These are phyloP conservation scores for Okamejei kenojei DNA, from an alignment of 2,797 vertebrate species.

Conservation along the genomic window DNA sequence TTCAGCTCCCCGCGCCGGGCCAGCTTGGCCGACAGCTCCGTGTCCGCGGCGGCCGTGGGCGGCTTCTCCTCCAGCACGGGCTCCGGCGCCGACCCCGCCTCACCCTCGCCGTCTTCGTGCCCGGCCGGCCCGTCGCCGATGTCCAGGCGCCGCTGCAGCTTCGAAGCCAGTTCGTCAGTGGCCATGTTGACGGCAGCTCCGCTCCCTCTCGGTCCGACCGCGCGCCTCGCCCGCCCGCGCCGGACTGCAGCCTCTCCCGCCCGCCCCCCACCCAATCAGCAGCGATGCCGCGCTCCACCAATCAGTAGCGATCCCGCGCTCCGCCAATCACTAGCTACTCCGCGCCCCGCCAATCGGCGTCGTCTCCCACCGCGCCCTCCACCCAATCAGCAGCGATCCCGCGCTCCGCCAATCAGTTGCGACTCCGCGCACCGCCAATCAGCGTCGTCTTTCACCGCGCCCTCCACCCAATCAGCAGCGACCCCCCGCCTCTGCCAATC, in stretches of 20 bases:
- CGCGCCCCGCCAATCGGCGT: too few relatives aligned
- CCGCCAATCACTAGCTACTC: too few relatives aligned
- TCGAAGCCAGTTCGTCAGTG: constrained; percentile 74
- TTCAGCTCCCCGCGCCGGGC: constrained; percentile 67
- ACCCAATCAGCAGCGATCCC: too few relatives aligned
- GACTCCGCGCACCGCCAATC: not conserved
- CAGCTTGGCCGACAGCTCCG: constrained; percentile 71
- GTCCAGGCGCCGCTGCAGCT: constrained; percentile 71
- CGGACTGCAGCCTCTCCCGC: not conserved
- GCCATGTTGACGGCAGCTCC: constrained; percentile 59
- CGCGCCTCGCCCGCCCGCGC: constrained; percentile 39
- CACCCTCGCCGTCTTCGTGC: constrained; percentile 41
- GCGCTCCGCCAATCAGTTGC: not conserved
- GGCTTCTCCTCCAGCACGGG: constrained; percentile 45
- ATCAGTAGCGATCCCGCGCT: too few relatives aligned
- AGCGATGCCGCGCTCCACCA: too few relatives aligned
- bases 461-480: too few relatives aligned
- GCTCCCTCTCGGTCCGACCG: too few relatives aligned
- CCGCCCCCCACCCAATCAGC: not conserved
- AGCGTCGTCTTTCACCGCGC: too few relatives aligned
- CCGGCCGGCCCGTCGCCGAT: constrained; percentile 58
- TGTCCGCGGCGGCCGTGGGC: constrained; percentile 51
- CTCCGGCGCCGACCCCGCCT: constrained; percentile 45
- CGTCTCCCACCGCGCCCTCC: too few relatives aligned
- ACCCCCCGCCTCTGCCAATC: too few relatives aligned